Base-by-base conservation (phyloP, 1,140 invertebrate genomes). In the Diabrotica undecimpunctata region DNA sequence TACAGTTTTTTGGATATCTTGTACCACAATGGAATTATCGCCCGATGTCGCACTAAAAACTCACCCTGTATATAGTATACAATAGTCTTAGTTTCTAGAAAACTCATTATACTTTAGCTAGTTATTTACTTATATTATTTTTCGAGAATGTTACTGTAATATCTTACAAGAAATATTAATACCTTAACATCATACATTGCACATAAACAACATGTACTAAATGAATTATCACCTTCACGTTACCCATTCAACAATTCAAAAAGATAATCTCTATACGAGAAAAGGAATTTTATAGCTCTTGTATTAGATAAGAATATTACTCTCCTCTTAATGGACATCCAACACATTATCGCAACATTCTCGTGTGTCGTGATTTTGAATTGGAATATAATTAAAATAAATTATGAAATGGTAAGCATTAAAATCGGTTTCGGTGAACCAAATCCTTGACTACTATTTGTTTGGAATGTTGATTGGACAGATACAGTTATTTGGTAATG, bases 371-470 rank as follows among this genome's bases (percentile, higher is more conserved):
- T 59, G 35, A 14, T 39, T 59, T 59, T 39, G 11, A 59, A 59
- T 59, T 39, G 36, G 52, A 65, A 61, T 52, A 51, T 61, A 53
- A 61, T 61, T 61, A 51, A 61, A 52, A 52, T 52, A 52, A 38
- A 53, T 61, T 59, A 50, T 50, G 38, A 41, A 38, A 39, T 59
- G 37, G 37, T 55, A 55, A 55, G 35, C 54, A 55, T 55, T 25
- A 55, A 25, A 55, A 55, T 14, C 13, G 25, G 13, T 35, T 55
- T 55, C 35, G 10, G 54, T 55, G 25, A 25, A 55, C 54, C 6
- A 55, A 36, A 55, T 55, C 35, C 13, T 55, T n/a, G n/a, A 46
- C 41, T 46, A 46, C 41, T 46, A 46, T 46, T 46, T n/a, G 41
- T n/a, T 46, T 46, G 41, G 41, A 46, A 46, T 46, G 41, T 46